Evolutionary conservation across 1,140 invertebrate species (phyloP), one percentile per base, ranked within the genome.

Genomic region (Dendroctonus valens): DNA sequence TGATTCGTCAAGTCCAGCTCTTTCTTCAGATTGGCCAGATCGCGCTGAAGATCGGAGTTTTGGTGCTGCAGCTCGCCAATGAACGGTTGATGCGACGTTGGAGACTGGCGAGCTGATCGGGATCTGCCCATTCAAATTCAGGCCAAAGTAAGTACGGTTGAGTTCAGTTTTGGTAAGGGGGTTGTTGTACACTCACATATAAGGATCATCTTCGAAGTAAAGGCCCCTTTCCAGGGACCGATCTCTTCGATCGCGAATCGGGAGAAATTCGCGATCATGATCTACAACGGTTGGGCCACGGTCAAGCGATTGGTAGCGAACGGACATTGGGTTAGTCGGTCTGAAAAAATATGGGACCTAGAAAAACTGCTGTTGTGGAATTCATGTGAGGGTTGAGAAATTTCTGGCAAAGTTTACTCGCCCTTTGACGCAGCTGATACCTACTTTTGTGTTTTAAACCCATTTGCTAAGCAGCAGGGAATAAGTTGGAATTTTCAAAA

Each of bases 1-100:
- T 98, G 96, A 81, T 98, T 98, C 64, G 95, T 97, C 69, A 96
- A 83, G 81, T 99, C 96, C 70, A 98, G 85, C 77, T 99, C 97
- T 76, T 96, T 93, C 80, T 98, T 97, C 48, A 98, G 83, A 78
- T 93, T 94, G n/a, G 90, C 91, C 75, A 98, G 87, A 80, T 99
- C 96, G n/a, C 92, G 86, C 77, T 98, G 95, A 65, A 98, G 84
- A 78, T 98, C 96, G 71, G 90, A 90, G 79, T 98, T 95, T 82
- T 97, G 94, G 73, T 92, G 88, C 81, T 98, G 95, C 44, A 98
- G 85, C 77, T 98, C 96, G 48, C 94, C 91, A 73, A 98, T 84
- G 82, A 94, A 95, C 39, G 77, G 77, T 60, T 79, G 76, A 59
- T 77, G 77, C 6, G 73, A 73, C 40, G 75, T 76, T 26, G 92